Evolutionary conservation across 2,797 vertebrate species (phyloP).

Genomic region (Mergus octosetaceus): DNA sequence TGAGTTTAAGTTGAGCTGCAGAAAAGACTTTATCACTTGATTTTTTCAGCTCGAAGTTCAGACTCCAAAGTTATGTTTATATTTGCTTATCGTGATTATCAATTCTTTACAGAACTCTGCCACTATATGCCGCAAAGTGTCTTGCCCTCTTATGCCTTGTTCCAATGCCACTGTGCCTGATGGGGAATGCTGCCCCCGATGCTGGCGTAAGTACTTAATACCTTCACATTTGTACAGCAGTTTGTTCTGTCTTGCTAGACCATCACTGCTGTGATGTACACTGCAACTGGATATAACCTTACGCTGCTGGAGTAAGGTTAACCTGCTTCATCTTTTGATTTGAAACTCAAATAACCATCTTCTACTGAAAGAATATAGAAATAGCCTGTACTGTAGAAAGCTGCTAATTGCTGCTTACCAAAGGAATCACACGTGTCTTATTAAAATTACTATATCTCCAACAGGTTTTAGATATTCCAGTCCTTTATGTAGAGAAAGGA

Average conservation of each 20-base stretch:
- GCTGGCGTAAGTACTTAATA: conserved; percentile 86
- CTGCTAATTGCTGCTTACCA: not conserved
- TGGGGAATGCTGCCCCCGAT: conserved; percentile 97
- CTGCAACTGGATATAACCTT: not conserved
- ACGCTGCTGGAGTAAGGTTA: not conserved
- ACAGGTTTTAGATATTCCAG: not conserved
- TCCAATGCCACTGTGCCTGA: conserved; percentile 94
- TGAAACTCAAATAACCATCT: not conserved
- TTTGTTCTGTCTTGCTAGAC: not conserved
- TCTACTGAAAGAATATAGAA: not conserved
- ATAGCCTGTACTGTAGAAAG: too few species aligned
- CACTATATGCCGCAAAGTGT: conserved; percentile 94
- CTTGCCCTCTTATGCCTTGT: conserved; percentile 95
- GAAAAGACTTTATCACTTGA: not conserved
- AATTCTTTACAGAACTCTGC: conserved; percentile 87
- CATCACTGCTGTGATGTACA: not conserved
- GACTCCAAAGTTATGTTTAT: not conserved
- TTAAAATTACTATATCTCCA: not conserved
- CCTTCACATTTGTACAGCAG: not conserved
- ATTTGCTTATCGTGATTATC: not conserved
- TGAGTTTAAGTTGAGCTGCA: not conserved
- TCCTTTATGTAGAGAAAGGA: not conserved
- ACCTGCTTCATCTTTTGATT: not conserved
- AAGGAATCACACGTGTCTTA: not conserved
- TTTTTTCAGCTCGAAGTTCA: not conserved